Evolutionary conservation across 2,888 invertebrate species (phyloP), one percentile per base, ranked within the genome.

Genomic region (Drepana falcataria): DNA sequence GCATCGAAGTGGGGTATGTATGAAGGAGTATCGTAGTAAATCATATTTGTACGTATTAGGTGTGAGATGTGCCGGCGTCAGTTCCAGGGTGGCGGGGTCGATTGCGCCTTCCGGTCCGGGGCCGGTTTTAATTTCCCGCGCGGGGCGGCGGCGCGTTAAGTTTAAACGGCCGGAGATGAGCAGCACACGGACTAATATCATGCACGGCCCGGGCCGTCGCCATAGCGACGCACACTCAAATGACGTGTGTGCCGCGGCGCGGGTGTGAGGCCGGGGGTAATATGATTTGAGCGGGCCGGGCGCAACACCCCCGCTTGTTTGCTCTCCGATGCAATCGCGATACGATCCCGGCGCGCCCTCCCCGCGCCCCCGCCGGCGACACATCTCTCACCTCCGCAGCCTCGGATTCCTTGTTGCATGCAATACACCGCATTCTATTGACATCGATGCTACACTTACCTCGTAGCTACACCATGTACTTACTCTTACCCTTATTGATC

Each of bases 161-260:
- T 87, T 84, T 87, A 87, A 91, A 86, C 87, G 87, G 73, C 84
- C 87, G 88, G 87, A 88, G 89, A 91, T 91, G 91, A 91, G 88
- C 80, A 83, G 76, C 83, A 80, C 83, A 84, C 85, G 86, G 81
- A 87, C 88, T 90, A 90, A 90, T 90, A 86, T 90, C 85, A 90
- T 89, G 90, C 89, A 89, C 83, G 87, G 83, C 92, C 93, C 93
- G 93, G 93, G 92, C 92, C 86, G 93, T 93, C 91, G 92, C 92
- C 93, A 91, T 92, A 91, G 93, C 92, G 92, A 93, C 93, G 93
- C 92, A 91, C 92, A 91, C 92, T 92, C 92, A 92, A 92, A 93
- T 93, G 93, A 93, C 93, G 93, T 93, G 93, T 93, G 93, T 79
- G 84, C 81, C 70, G 83, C 73, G 66, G 71, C 64, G 67, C 74